phyloP scores from a whole-genome alignment of 2,888 invertebrate species.

The Nomada ruficornis region DNA sequence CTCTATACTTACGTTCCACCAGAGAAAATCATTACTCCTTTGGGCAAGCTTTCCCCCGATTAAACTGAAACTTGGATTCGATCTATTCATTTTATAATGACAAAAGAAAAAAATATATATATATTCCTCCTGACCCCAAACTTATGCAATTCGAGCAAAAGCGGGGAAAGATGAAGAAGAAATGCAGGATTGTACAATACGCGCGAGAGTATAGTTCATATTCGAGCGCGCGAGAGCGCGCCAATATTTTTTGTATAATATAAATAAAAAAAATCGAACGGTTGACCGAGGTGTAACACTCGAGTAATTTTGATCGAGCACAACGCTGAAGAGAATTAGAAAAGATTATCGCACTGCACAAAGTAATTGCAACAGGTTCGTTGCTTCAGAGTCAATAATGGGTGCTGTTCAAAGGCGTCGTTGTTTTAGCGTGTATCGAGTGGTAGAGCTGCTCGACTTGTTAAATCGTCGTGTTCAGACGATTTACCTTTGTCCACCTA shows the following conservation, averaged over 20 bases:
- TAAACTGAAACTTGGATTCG: background rate
- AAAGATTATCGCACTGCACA: slow-evolving; percentile 21
- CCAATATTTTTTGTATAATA: slow-evolving; percentile 71
- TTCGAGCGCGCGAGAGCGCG: slow-evolving; percentile 55
- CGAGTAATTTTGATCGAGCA: background rate
- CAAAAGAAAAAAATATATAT: background rate
- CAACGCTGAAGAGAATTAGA: background rate
- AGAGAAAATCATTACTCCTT: background rate
- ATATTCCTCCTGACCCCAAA: background rate
- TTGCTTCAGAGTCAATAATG: slow-evolving; percentile 60
- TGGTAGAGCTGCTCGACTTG: slow-evolving; percentile 1
- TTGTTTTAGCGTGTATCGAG: slow-evolving; percentile 20
- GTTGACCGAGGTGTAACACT: background rate
- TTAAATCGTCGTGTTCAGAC: background rate
- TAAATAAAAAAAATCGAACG: slow-evolving; percentile 11
- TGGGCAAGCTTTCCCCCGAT: background rate
- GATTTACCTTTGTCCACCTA: too few species aligned
- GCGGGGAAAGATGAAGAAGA: slow-evolving; percentile 17
- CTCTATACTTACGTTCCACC: too few species aligned
- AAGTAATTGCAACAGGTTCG: slow-evolving; percentile 10
- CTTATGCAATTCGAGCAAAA: slow-evolving; percentile 15
- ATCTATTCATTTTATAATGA: background rate
- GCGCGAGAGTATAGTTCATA: slow-evolving; percentile 71
- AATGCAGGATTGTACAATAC: slow-evolving; percentile 64
- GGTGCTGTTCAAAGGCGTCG: slow-evolving; percentile 55